Percentiles rank a stretch among this genome's conserved stretches.
Evolutionary conservation across 2,797 vertebrate species (phyloP).

Genomic region (Novumbra hubbsi): DNA sequence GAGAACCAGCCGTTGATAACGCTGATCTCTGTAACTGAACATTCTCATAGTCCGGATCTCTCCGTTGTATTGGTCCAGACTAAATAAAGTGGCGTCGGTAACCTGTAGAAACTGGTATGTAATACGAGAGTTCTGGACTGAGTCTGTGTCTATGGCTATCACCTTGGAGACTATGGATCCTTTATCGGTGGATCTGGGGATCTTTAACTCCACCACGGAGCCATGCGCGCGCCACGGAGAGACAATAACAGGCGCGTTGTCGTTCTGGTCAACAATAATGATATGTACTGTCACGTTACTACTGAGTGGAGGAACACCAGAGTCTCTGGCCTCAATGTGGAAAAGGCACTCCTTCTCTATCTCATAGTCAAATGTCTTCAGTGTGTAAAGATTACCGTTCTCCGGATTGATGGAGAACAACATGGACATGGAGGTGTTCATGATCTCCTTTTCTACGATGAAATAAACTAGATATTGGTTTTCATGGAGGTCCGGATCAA

Average conservation of each 20-base stretch:
- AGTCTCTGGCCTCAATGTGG: slow-evolving; percentile 55
- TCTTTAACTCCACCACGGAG: slow-evolving; percentile 45
- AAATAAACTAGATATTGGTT: slow-evolving; percentile 61
- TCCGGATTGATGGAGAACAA: slow-evolving; percentile 58
- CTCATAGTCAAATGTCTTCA: slow-evolving; percentile 61
- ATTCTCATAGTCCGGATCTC: slow-evolving; percentile 52
- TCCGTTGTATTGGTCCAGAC: slow-evolving; percentile 52
- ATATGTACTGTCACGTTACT: slow-evolving; percentile 51
- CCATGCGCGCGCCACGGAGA: slow-evolving; percentile 54
- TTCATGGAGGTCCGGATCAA: slow-evolving; percentile 57
- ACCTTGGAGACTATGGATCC: slow-evolving; percentile 55
- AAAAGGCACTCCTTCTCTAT: slow-evolving; percentile 54
- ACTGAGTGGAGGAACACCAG: slow-evolving; percentile 49
- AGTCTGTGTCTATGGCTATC: slow-evolving; percentile 54
- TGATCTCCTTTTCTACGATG: slow-evolving; percentile 52
- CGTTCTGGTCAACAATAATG: slow-evolving; percentile 56
- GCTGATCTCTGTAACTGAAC: slow-evolving; percentile 51
- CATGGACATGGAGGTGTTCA: slow-evolving; percentile 46
- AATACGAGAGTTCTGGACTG: slow-evolving; percentile 48
- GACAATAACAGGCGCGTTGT: slow-evolving; percentile 54
- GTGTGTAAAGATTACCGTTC: slow-evolving; percentile 55
- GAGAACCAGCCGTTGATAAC: slow-evolving; percentile 42
- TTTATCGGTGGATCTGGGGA: slow-evolving; percentile 53
- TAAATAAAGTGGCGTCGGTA: slow-evolving; percentile 48
- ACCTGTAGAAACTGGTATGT: slow-evolving; percentile 51